Evolutionary conservation across 2,888 invertebrate species (phyloP).

Genomic region (Diadegma fenestrale): DNA sequence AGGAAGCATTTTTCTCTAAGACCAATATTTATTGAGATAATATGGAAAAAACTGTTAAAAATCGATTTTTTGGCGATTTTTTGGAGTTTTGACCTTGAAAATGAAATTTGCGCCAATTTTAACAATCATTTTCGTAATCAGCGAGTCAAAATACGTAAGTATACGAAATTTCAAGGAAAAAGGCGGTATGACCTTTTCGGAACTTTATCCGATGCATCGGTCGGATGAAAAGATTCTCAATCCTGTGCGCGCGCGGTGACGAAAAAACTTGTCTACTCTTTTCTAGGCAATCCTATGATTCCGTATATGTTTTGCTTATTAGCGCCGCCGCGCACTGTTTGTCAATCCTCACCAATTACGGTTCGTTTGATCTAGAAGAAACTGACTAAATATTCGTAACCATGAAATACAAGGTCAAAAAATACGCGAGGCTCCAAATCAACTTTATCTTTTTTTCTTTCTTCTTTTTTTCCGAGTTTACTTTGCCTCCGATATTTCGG

Average conservation of each 20-base stretch:
- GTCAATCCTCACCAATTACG: constrained; percentile 27
- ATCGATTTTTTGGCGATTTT: no score
- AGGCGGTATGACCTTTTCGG: no score
- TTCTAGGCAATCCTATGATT: background rate
- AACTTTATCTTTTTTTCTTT: background rate
- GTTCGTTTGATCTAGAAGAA: constrained; percentile 41
- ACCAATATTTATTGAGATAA: no score
- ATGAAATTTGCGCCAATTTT: no score
- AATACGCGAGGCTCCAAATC: constrained; percentile 14
- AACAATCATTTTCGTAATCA: no score
- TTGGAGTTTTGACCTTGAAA: no score
- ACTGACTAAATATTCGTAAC: constrained; percentile 27
- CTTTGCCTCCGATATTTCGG: background rate
- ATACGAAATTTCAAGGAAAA: no score
- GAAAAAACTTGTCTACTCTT: background rate
- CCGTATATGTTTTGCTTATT: constrained; percentile 35
- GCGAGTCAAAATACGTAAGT: no score
- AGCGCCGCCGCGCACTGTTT: constrained; percentile 15
- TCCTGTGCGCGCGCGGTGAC: no score
- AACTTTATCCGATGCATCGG: no score
- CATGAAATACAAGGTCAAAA: constrained; percentile 30
- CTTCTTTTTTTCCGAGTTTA: background rate
- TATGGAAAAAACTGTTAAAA: no score
- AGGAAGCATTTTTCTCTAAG: no score
- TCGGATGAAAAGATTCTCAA: background rate